Percentiles rank a stretch among this genome's conserved stretches.
Evolutionary conservation across 1,140 invertebrate genomes (phyloP).

Genomic region (Calliphora vicina): DNA sequence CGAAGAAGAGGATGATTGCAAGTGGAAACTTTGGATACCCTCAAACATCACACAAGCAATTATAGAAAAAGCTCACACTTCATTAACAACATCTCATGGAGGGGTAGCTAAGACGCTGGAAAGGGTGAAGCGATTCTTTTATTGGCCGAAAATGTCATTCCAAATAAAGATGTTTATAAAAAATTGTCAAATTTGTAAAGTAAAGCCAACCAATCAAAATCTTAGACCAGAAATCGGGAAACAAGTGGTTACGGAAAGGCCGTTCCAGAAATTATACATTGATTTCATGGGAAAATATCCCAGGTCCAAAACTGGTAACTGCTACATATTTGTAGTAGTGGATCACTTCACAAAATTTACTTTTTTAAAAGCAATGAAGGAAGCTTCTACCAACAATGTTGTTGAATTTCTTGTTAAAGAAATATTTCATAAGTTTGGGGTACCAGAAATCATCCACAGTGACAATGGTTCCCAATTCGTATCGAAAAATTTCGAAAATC

Average conservation of each 20-base stretch:
- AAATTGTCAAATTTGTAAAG: neutral
- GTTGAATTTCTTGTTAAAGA: neutral
- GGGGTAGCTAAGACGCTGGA: neutral
- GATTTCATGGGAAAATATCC: neutral
- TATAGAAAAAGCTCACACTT: neutral
- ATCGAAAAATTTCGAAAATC: neutral
- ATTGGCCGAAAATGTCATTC: neutral
- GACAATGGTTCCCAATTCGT: neutral
- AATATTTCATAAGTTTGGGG: neutral
- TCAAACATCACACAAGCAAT: neutral
- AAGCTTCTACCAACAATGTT: neutral
- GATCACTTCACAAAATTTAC: no score
- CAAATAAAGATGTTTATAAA: neutral
- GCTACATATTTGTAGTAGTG: neutral
- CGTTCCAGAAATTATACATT: neutral
- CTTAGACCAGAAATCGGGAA: no score
- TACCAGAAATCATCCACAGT: no score
- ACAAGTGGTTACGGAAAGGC: neutral
- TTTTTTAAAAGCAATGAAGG: neutral
- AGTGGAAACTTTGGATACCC: neutral
- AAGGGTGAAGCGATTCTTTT: neutral
- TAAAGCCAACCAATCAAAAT: neutral
- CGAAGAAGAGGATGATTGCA: neutral
- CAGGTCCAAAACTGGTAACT: neutral
- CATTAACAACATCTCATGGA: neutral